A percentile compares a stretch with the other conserved stretches of the same genome.
Evolutionary conservation across 2,113 vertebrate species (phyloP).

Genomic region (Pygoscelis antarcticus): DNA sequence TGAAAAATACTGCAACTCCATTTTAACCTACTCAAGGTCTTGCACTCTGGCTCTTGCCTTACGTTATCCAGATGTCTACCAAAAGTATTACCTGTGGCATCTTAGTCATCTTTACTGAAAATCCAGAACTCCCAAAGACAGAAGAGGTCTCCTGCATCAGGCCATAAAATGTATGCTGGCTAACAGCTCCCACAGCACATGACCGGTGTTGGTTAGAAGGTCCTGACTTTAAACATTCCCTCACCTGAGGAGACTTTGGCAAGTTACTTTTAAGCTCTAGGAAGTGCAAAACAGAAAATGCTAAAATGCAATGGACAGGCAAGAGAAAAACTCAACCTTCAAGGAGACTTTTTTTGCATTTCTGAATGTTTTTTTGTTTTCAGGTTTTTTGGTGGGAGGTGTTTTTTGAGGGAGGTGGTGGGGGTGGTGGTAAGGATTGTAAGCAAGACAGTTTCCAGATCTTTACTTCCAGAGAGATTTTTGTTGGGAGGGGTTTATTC

Average conservation of each 20-base stretch:
- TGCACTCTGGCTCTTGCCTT: background rate
- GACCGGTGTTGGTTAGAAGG: background rate
- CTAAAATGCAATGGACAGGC: background rate
- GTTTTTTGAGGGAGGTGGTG: rapidly evolving
- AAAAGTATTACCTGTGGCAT: background rate
- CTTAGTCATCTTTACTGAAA: background rate
- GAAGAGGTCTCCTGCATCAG: background rate
- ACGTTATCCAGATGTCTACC: background rate
- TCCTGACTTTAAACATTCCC: background rate
- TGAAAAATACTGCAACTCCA: background rate
- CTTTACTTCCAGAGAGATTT: background rate
- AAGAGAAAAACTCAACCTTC: background rate
- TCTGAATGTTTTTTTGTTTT: background rate
- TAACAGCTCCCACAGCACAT: background rate
- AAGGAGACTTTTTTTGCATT: background rate
- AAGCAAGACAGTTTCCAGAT: background rate
- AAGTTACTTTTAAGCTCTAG: background rate
- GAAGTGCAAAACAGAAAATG: background rate
- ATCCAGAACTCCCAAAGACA: background rate
- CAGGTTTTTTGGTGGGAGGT: background rate
- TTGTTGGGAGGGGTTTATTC: background rate
- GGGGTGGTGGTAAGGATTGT: background rate
- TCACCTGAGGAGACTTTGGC: background rate
- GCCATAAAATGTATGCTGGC: rapidly evolving
- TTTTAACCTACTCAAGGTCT: background rate